Evolutionary conservation across 2,797 vertebrate species (phyloP).

Genomic region (Mormyrus proboscirostris): DNA sequence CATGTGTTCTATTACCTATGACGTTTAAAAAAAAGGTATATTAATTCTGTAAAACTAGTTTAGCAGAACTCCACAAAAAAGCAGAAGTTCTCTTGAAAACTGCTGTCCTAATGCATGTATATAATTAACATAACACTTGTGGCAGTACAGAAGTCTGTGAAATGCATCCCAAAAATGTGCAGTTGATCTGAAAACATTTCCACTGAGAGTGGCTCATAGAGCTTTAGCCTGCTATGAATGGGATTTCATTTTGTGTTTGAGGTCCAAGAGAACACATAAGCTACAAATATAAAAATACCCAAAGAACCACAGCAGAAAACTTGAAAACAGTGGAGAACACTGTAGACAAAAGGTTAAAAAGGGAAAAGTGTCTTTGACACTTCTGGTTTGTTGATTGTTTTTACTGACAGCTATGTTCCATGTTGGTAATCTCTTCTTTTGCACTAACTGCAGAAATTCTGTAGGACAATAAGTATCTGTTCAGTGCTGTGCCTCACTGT

Average conservation of each 20-base stretch:
- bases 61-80: slow-evolving; percentile 4
- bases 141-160: not conserved
- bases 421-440: not conserved
- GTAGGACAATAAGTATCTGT: not conserved
- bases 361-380: not conserved
- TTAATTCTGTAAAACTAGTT: not conserved
- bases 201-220: not conserved
- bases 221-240: not conserved
- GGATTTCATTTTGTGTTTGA: not conserved
- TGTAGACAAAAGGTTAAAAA: slow-evolving; percentile 3
- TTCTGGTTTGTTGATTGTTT: not conserved
- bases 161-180: not conserved
- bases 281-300: not conserved
- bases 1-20: not conserved
- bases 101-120: not conserved
- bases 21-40: not conserved
- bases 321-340: not conserved
- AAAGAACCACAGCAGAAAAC: not conserved
- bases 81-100: not conserved
- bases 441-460: not conserved
- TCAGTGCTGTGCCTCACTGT: not conserved
- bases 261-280: not conserved
- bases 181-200: not conserved
- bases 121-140: slow-evolving; percentile 2
- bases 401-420: not conserved